Evolutionary conservation across 1,140 invertebrate genomes (phyloP).

Genomic region (Plectrocnemia conspersa): DNA sequence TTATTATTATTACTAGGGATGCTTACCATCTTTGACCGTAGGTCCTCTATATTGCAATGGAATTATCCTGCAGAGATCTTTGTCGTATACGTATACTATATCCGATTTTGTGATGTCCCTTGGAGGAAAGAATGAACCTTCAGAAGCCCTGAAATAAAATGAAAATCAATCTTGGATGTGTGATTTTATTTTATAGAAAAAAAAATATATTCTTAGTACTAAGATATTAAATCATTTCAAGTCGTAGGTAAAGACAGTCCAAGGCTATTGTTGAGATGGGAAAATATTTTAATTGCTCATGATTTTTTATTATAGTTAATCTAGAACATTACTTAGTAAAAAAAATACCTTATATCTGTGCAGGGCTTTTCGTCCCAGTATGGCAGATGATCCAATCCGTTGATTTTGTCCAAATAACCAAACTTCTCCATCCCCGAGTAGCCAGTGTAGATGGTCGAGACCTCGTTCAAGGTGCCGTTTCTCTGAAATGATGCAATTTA

Average conservation of each 20-base stretch:
- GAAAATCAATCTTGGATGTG: too few relatives aligned
- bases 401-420: constrained; percentile 69
- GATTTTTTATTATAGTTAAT: constrained; percentile 2
- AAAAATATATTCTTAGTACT: too few relatives aligned
- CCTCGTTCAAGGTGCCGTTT: constrained; percentile 76
- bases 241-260: neutral
- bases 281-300: neutral
- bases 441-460: constrained; percentile 76
- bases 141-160: constrained; percentile 61
- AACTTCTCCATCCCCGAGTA: constrained; percentile 68
- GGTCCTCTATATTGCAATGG: constrained; percentile 66
- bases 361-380: constrained; percentile 74
- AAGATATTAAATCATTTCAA: too few relatives aligned
- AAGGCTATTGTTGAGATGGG: neutral
- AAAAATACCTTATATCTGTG: constrained; percentile 60
- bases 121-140: constrained; percentile 80
- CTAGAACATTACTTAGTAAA: constrained; percentile 4
- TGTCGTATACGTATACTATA: constrained; percentile 74
- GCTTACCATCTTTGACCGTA: constrained; percentile 61
- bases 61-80: constrained; percentile 77
- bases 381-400: constrained; percentile 68
- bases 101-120: constrained; percentile 66
- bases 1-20: constrained; percentile 19
- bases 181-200: too few relatives aligned
- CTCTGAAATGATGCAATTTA: constrained; percentile 52